Base-by-base conservation (phyloP, 2,113 vertebrate species). In the Eretmochelys imbricata region DNA sequence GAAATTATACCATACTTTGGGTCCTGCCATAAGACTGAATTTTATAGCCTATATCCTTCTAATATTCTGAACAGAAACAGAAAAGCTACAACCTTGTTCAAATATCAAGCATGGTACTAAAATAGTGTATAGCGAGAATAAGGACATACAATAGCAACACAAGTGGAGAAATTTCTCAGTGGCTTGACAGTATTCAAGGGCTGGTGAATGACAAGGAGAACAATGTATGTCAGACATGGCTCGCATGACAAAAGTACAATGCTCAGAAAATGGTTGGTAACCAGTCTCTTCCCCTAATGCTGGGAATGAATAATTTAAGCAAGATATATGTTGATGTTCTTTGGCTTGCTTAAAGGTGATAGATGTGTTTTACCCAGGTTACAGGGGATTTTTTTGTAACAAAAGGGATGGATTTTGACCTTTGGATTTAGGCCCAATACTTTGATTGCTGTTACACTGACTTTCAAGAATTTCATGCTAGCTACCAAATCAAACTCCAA, bases 351-450 rank as follows among this genome's bases (percentile, higher is more conserved):
- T 92, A 75, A 38, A 85, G 85, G 69, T 93, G 83, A 85, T 25
- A 94, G 65, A 95, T 86, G 51, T 92, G 78, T 92, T 84, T 62
- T 84, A 46, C 78, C 80, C 31, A 27, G 57, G 8, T 59, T 91
- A 46, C 50, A 90, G 69, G 5, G 93, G 91, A 72, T 2, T 85
- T 54, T 54, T 90, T 83, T 85, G 85, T 29, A n/a, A 62, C 51
- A 62, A 55, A 1, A 42, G 14, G 17, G 80, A 92, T 78, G 8
- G 24, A 0, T 4, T 72, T 4, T 25, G 2, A 91, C 79, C 22
- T 42, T 1, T 57, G 11, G 14, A 48, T 84, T 88, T 59, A 24
- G 2, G 0, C 6, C 27, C 72, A 91, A 2, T 1, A 51, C 5
- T 69, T 84, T 1, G 2, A 82, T 31, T 79, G 2, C 4, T 80